Percentiles rank a stretch among this genome's conserved stretches.
phyloP scores from a whole-genome alignment of 2,888 invertebrate species.

The Melieria crassipennis region DNA sequence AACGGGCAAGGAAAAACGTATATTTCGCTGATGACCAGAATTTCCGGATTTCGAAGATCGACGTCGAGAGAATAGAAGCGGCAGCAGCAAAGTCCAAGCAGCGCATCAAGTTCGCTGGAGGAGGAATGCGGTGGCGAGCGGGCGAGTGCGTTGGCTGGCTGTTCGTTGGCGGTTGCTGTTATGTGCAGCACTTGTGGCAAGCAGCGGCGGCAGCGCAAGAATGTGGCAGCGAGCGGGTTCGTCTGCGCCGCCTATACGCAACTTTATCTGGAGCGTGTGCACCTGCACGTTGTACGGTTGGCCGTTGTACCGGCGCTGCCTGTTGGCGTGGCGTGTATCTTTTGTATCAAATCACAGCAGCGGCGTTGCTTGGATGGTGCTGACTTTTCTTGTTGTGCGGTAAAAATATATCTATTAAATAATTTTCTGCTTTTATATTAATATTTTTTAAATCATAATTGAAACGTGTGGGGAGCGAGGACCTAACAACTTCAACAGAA shows the following conservation, averaged over 20 bases:
- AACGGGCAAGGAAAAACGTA: too few relatives aligned
- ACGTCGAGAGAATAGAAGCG: conserved; percentile 6
- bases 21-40: conserved; percentile 15
- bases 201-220: conserved; percentile 16
- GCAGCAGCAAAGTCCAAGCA: not conserved
- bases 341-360: conserved; percentile 24
- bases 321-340: conserved; percentile 8
- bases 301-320: not conserved
- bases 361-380: conserved; percentile 15
- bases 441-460: not conserved
- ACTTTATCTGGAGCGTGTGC: conserved; percentile 5
- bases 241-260: too few relatives aligned
- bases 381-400: not conserved
- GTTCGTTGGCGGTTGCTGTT: not conserved
- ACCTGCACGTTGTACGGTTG: conserved; percentile 3
- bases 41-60: conserved; percentile 19
- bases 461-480: not conserved
- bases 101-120: conserved; percentile 7
- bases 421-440: not conserved
- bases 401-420: not conserved
- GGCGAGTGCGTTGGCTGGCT: not conserved
- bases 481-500: conserved; percentile 23
- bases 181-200: not conserved
- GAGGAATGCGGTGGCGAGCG: conserved; percentile 20
- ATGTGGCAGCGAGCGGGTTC: conserved; percentile 5